A percentile compares a stretch with the other conserved stretches of the same genome.
phyloP scores from a whole-genome alignment of 2,113 vertebrate genomes.

The Corydoras maculifer region DNA sequence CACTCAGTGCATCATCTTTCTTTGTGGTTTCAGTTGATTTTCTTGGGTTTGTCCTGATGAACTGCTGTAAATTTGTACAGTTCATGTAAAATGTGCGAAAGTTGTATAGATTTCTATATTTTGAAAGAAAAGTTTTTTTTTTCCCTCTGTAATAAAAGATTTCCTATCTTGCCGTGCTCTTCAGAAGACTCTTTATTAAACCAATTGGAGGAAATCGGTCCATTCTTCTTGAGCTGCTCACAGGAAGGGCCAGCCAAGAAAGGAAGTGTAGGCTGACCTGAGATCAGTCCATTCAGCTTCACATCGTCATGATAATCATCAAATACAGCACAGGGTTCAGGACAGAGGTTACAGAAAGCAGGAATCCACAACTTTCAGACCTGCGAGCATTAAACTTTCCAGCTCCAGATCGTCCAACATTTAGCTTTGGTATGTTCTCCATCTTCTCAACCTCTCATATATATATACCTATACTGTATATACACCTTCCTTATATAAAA shows the following conservation, averaged over 20 bases:
- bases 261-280: conserved; percentile 1
- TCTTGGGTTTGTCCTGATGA: conserved; percentile 97
- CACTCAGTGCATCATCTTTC: conserved; percentile 78
- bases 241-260: conserved; percentile 15
- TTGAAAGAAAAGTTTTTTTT: conserved; percentile 98
- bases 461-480: too few relatives aligned
- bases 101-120: conserved; percentile 99
- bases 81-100: conserved; percentile 99
- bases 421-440: too few relatives aligned
- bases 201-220: background rate
- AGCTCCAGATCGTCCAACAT: too few relatives aligned
- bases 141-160: conserved; percentile 99
- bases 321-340: too few relatives aligned
- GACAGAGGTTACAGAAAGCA: too few relatives aligned
- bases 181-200: background rate
- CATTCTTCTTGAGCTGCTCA: background rate
- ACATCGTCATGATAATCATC: too few relatives aligned
- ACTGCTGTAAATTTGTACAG: conserved; percentile 99
- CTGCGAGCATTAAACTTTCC: too few relatives aligned
- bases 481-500: too few relatives aligned
- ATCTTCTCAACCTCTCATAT: too few relatives aligned
- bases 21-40: conserved; percentile 76
- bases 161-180: conserved; percentile 74
- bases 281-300: too few relatives aligned
- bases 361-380: too few relatives aligned